Base-by-base conservation (phyloP, 2,113 vertebrate genomes). In the Tretioscincus oriximinensis region DNA sequence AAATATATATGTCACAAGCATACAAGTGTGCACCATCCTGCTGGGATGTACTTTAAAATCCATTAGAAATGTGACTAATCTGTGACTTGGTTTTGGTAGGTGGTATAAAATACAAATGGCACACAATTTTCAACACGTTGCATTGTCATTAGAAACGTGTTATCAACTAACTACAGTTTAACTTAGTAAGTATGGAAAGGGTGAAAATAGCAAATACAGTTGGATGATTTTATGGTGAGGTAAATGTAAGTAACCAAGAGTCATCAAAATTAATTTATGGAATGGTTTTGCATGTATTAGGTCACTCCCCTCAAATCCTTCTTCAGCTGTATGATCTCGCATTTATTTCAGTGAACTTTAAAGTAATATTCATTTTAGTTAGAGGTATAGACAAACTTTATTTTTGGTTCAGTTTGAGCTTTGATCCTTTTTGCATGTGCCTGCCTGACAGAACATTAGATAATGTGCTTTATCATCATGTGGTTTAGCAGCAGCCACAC, bases 41-140 rank as follows among this genome's bases (percentile, higher is more conserved):
- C 80, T 86, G 49, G 69, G 31, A 21, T 26, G 71, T 76, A 58
- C 82, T 90, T 88, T 71, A 90, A 85, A 93, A 85, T 90, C 90
- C 74, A 29, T 74, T 89, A 80, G 86, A 85, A 87, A 91, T 82
- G 64, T 7, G 45, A 45, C 63, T 84, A 54, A 78, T 80, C 87
- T 83, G 60, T 83, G 85, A 87, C 20, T 74, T 68, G 85, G 84
- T 84, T 84, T 84, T 89, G 83, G 86, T 71, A 79, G 1, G 31
- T 63, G 29, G 80, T 31, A 35, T 77, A 69, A 81, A 90, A 77
- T 61, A 79, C 73, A 82, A 51, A 86, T 51, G 18, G 68, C 71
- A 66, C 60, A 31, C 29, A 51, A 78, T 82, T 86, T 78, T 77
- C 29, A 80, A 7, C 6, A 29, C 41, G 54, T 22, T 26, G 54